Evolutionary conservation across 2,113 vertebrate species (phyloP), one percentile per base, ranked within the genome.

Genomic region (Hemibagrus wyckioides): DNA sequence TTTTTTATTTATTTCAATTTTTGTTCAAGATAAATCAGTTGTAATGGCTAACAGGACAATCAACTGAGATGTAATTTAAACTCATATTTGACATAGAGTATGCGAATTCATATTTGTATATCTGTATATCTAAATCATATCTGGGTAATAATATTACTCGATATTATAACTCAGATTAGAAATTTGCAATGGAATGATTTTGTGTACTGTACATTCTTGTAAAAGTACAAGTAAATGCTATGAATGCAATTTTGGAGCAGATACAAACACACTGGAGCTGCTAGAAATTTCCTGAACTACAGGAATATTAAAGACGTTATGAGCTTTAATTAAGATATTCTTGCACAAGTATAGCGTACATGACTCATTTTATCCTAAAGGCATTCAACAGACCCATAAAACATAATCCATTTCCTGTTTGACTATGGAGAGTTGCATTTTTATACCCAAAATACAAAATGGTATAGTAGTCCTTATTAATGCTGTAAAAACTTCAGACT

Each of bases 371-470:
- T 21, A 19, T 73, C 69, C 25, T 23, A 25, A 73, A 23, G 21
- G 36, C 69, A 73, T 73, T 73, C 39, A 23, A 73, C 36, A 41
- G 69, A 67, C 8, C 39, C 19, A 23, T 50, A 30, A n/a, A 25
- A 15, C 28, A n/a, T 50, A 44, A 52, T 50, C 75, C 75, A 77
- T 52, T 77, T 77, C 41, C 73, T 77, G 73, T 76, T 76, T 19
- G 21, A 69, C 39, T 73, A 73, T 23, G 33, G 36, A 69, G 41
- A 52, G 48, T 77, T 77, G 52, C 25, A 17, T 52, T 77, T 6
- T n/a, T n/a, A 28, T 17, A n/a, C 6, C 13, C 9, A 76, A 76
- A 28, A 69, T 25, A 4, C 39, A 76, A 76, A 76, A 50, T 79
- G 13, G 0, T 9, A 79, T 19, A 54, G 25, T 28, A 50, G 23